phyloP scores from a whole-genome alignment of 2,888 invertebrate genomes.

The Homarus gammarus region DNA sequence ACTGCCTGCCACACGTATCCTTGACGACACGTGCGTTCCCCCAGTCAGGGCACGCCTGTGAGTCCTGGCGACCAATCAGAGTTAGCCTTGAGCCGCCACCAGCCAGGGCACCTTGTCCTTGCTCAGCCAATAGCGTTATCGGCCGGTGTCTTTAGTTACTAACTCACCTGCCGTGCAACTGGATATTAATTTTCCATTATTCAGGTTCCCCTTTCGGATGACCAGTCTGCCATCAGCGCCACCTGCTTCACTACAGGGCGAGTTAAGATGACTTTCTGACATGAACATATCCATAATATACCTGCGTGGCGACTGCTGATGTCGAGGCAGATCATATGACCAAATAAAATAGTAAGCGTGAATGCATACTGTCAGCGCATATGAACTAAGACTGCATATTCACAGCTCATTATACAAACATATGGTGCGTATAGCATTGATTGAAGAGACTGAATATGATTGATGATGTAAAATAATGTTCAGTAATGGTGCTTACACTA shows the following conservation, averaged over 20 bases:
- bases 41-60: neutral
- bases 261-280: neutral
- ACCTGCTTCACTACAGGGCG: neutral
- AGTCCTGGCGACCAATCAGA: neutral
- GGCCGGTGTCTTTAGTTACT: neutral
- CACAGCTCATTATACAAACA: too few species aligned
- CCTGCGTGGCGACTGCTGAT: neutral
- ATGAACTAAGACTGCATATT: too few species aligned
- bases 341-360: too few species aligned
- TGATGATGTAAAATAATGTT: too few species aligned
- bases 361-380: too few species aligned
- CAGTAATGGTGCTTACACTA: too few species aligned
- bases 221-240: neutral
- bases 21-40: neutral
- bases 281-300: neutral
- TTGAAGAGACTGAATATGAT: too few species aligned
- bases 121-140: neutral
- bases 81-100: neutral
- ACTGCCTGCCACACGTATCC: neutral
- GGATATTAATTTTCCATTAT: constrained; percentile 1
- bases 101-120: constrained; percentile 4
- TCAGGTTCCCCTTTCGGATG: neutral
- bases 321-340: too few species aligned
- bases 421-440: too few species aligned
- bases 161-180: constrained; percentile 1